These are phyloP conservation scores for Clavelina lepadiformis DNA, from an alignment of 23 tunicate species.

Conservation along the genomic window DNA sequence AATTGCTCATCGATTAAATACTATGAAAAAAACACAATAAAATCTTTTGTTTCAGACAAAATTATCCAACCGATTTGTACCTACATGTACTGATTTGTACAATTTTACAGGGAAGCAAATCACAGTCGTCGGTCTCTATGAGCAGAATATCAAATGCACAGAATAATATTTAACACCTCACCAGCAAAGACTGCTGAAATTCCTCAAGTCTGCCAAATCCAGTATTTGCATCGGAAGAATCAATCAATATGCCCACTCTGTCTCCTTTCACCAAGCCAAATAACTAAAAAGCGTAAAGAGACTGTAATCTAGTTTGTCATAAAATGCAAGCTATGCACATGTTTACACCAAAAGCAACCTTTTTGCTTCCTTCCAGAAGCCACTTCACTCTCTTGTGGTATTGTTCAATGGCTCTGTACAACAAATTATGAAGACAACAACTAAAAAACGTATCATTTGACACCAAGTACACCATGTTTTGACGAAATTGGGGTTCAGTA, in stretches of 20 bases:
- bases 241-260: constrained; percentile 84
- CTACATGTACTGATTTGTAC: too few relatives aligned
- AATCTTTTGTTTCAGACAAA: too few relatives aligned
- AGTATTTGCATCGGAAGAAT: constrained; percentile 90
- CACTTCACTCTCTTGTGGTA: constrained; percentile 87
- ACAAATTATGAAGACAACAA: background rate
- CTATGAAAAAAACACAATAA: constrained; percentile 20
- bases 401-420: constrained; percentile 65
- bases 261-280: constrained; percentile 85
- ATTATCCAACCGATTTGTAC: too few relatives aligned
- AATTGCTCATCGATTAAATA: constrained; percentile 85
- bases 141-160: too few relatives aligned
- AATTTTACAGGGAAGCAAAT: too few relatives aligned
- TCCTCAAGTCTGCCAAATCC: constrained; percentile 85
- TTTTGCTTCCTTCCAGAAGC: constrained; percentile 87
- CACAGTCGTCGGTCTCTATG: too few relatives aligned
- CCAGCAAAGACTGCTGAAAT: constrained; percentile 72
- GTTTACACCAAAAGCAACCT: constrained; percentile 13
- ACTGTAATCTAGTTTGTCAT: too few relatives aligned
- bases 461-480: too few relatives aligned
- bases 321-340: too few relatives aligned
- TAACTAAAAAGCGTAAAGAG: constrained; percentile 47
- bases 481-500: too few relatives aligned
- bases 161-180: too few relatives aligned
- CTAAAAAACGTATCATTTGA: too few relatives aligned